Evolutionary conservation across 2,113 vertebrate genomes (phyloP), one percentile per base, ranked within the genome.

Genomic region (Lota lota): DNA sequence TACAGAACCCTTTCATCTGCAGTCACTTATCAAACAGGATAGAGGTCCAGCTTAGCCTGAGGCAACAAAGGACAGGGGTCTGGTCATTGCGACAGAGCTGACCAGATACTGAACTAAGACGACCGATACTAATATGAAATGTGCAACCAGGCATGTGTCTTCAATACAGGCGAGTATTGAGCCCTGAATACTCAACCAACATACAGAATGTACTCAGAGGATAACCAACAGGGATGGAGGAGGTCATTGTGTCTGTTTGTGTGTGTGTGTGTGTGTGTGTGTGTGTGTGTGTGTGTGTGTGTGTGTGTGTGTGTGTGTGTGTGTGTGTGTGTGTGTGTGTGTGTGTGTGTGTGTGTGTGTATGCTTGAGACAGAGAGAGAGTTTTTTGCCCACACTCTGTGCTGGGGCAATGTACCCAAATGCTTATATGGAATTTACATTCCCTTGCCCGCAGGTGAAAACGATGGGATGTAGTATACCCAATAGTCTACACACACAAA

Each of bases 361-460:
- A 33, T 33, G 28, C 4, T 33, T 33, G 28, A 33, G 28, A 33
- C 4, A 33, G 28, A 5, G 28, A 33, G 28, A 33, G 28, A 33
- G 28, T 33, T 33, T 33, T 58, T 61, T 53, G 20, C 60, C 69
- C 28, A 33, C 28, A 33, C 4, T 2, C 24, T 24, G 24, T 24
- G 24, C 24, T 24, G 2, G 4, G 24, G 24, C 24, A 24, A 24
- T 4, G 28, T 33, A 33, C 7, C 4, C 2, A 33, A 33, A 33
- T 2, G 28, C 28, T 33, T 33, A 4, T 6, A 33, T 64, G 40
- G 63, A 21, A 72, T 36, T 36, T 50, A 33, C 1, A 8, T 70
- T 66, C 59, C 60, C 72, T 80, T 75, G 67, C 66, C 79, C 69
- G 22, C 63, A 68, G 69, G 67, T 77, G 72, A 80, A 83, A 74